Conservation (phyloP, 1,140 invertebrate genomes). For the Anoplophora glabripennis region DNA sequence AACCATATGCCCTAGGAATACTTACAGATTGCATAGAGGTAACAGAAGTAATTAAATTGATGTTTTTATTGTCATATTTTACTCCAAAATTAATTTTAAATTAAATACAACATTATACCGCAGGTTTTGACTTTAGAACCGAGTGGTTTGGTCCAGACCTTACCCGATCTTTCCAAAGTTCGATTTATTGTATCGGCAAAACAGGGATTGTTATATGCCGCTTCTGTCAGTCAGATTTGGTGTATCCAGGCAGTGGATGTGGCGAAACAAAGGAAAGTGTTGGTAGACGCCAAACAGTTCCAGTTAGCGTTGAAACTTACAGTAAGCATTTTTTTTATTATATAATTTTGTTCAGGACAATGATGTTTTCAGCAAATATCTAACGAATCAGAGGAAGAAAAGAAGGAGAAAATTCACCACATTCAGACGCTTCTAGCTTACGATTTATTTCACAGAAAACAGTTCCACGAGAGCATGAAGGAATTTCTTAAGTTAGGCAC, state of each 20-base stretch:
- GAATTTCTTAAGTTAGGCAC: conserved; percentile 86
- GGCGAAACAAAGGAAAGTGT: conserved; percentile 73
- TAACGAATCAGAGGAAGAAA: conserved; percentile 77
- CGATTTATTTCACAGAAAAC: conserved; percentile 83
- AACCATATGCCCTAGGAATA: conserved; percentile 85
- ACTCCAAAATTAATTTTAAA: not conserved
- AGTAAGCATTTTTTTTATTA: conserved; percentile 56
- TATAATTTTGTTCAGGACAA: conserved; percentile 26
- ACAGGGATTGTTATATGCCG: conserved; percentile 78
- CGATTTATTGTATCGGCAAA: conserved; percentile 64
- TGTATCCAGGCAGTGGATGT: conserved; percentile 75
- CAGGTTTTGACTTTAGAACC: conserved; percentile 63
- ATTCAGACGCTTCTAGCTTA: conserved; percentile 90
- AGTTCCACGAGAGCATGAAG: conserved; percentile 86
- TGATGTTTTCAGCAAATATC: conserved; percentile 70
- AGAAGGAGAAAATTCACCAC: conserved; percentile 74
- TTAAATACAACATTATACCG: conserved; percentile 2
- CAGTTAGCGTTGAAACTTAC: conserved; percentile 89
- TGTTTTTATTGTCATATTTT: not conserved
- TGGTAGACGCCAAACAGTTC: conserved; percentile 88
- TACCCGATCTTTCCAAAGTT: conserved; percentile 68
- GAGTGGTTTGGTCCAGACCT: conserved; percentile 70
- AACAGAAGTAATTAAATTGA: not conserved
- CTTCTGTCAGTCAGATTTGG: conserved; percentile 85
- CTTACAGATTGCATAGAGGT: conserved; percentile 75